Conservation (phyloP, 2,888 invertebrate genomes). For the Calameuta idolon region DNA sequence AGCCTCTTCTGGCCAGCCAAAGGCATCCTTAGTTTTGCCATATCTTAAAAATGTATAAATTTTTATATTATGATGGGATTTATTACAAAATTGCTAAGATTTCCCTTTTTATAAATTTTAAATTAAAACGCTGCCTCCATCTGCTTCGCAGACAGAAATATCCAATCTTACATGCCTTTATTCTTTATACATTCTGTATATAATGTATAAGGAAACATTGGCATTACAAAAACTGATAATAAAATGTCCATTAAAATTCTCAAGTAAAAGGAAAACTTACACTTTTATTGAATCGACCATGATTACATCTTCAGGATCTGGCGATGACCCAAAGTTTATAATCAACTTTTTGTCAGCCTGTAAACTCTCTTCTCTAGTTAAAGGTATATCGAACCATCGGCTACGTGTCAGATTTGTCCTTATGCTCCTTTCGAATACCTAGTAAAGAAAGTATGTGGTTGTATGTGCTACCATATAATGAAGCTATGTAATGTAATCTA, state of each 20-base stretch:
- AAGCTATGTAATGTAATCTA: conserved; percentile 13
- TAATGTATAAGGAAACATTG: not conserved
- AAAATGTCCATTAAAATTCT: not conserved
- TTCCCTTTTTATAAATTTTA: not conserved
- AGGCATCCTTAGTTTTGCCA: conserved; percentile 94
- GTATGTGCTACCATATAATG: conserved; percentile 15
- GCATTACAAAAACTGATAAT: not conserved
- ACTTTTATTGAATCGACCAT: conserved; percentile 96
- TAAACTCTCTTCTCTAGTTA: conserved; percentile 93
- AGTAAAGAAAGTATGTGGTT: conserved; percentile 12
- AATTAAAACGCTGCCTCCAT: not conserved
- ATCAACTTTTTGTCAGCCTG: conserved; percentile 92
- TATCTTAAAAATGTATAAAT: conserved; percentile 70
- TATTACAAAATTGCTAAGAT: not conserved
- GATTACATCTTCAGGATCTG: conserved; percentile 88
- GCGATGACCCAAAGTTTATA: conserved; percentile 85
- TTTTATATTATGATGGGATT: not conserved
- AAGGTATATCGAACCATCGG: conserved; percentile 96
- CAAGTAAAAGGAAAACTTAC: conserved; percentile 51
- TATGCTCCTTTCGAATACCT: conserved; percentile 81
- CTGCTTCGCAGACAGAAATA: not conserved
- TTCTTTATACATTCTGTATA: not conserved
- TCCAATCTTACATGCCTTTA: not conserved
- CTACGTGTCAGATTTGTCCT: conserved; percentile 79
- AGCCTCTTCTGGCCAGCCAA: conserved; percentile 97